Evolutionary conservation across 1,140 invertebrate genomes (phyloP), one percentile per base, ranked within the genome.

Genomic region (Asobara japonica): DNA sequence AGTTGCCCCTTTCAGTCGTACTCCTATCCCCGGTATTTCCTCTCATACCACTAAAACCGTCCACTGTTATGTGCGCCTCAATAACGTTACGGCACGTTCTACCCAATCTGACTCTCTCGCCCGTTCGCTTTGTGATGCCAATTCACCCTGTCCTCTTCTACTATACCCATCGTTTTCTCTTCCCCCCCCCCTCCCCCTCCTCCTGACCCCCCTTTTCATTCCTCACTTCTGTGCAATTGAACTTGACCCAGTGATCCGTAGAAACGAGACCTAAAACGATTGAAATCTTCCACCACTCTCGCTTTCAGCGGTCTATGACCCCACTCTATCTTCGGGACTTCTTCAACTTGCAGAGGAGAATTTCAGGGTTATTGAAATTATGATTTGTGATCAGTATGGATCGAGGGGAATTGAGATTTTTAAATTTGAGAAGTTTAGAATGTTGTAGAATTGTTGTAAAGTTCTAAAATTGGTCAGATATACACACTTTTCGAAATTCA

Each of bases 161-260:
- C 41, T 60, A 2, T 31, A 60, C 62, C 20, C 18, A 38, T 65
- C 70, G 60, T 74, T 66, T 38, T 29, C 51, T 4, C 65, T 22
- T 65, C 51, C 29, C 36, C 31, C 38, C 20, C 31, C 38, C 31
- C 64, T 41, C 68, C 72, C 73, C 71, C 60, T 29, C 51, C 62
- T 20, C 51, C 56, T 69, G 60, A 38, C 45, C 61, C 74, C 67
- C 72, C 72, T 65, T 62, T 25, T 29, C n/a, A 31, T 31, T 30
- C 60, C 25, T 62, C 60, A 62, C 29, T 31, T 62, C 60, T 62
- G 25, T 29, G n/a, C 74, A 69, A 71, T 77, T 78, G 81, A 85
- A 85, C 83, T 84, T 85, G 83, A 85, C 82, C 82, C 77, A 84
- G 48, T 79, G 74, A 38, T 36, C 69, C 72, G 56, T 41, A 65